Evolutionary conservation across 2,797 vertebrate species (phyloP).

Genomic region (Spea hammondii): DNA sequence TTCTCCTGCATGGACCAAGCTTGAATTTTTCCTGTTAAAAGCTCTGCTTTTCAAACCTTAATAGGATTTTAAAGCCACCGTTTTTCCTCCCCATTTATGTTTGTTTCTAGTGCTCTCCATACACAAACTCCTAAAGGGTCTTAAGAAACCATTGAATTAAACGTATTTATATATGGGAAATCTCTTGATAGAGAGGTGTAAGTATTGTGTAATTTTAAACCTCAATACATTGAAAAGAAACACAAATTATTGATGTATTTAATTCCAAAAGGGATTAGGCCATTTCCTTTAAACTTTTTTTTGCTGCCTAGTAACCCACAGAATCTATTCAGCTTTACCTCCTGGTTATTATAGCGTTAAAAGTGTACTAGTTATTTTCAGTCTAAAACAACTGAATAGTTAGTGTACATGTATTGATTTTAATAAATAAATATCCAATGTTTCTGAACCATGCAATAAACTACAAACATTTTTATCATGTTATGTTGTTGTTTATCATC

Average conservation of each 20-base stretch:
- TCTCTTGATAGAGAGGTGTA: conserved; percentile 40
- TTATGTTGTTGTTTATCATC: no score
- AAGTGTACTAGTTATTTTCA: no score
- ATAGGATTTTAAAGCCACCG: conserved; percentile 74
- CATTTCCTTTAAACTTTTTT: conserved; percentile 15
- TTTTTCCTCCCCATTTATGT: conserved; percentile 36
- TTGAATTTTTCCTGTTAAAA: conserved; percentile 42
- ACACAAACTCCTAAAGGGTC: conserved; percentile 37
- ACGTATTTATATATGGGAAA: conserved; percentile 46
- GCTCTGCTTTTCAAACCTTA: conserved; percentile 63
- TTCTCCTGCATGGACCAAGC: conserved; percentile 62
- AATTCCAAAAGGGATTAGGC: conserved; percentile 31
- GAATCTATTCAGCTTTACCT: background rate
- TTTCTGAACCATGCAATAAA: no score
- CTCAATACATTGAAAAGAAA: conserved; percentile 42
- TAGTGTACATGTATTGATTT: no score
- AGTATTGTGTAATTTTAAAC: conserved; percentile 33
- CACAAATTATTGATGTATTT: conserved; percentile 49
- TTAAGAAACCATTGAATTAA: conserved; percentile 40
- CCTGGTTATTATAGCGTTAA: no score
- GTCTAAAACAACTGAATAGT: no score
- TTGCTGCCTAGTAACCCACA: conserved; percentile 2
- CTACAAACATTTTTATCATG: no score
- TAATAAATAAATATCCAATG: no score
- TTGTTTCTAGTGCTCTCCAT: conserved; percentile 45